Percentiles rank a stretch among this genome's conserved stretches.
These are phyloP conservation scores for Dendrophyllia cribrosa DNA, from an alignment of 64 coral and sea anemone species.

Conservation along the genomic window DNA sequence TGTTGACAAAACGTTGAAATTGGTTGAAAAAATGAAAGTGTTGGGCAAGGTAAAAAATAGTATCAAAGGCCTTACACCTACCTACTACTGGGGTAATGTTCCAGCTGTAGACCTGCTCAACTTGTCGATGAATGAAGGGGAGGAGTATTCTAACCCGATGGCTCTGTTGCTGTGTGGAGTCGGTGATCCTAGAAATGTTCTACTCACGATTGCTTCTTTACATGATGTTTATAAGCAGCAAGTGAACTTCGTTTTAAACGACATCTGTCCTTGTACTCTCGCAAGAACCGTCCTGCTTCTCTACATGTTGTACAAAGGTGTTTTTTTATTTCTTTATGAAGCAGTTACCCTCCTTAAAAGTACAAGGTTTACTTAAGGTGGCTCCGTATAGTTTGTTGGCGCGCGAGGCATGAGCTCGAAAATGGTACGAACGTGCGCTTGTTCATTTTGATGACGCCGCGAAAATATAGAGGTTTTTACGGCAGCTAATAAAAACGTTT, in stretches of 20 bases:
- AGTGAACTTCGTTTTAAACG: slow-evolving; percentile 65
- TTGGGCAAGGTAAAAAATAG: neutral
- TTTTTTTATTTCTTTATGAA: neutral
- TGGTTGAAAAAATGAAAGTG: neutral
- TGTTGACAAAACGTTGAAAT: neutral
- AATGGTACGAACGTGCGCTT: too few species aligned
- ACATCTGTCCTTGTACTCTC: slow-evolving; percentile 64
- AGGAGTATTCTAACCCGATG: slow-evolving; percentile 7
- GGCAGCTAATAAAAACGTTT: too few species aligned
- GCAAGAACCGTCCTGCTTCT: slow-evolving; percentile 53
- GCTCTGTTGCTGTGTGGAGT: slow-evolving; percentile 67
- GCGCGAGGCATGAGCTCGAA: too few species aligned
- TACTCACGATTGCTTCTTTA: slow-evolving; percentile 54
- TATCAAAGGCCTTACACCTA: neutral
- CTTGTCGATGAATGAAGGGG: slow-evolving; percentile 57
- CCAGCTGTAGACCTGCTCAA: slow-evolving; percentile 69
- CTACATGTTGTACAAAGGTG: slow-evolving; percentile 66
- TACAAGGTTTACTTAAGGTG: neutral
- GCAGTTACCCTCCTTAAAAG: too few species aligned
- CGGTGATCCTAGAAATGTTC: slow-evolving; percentile 65
- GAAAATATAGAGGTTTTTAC: too few species aligned
- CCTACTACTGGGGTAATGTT: slow-evolving; percentile 69
- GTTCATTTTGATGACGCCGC: too few species aligned
- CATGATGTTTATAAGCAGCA: slow-evolving; percentile 47
- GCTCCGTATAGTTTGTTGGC: too few species aligned